Conservation (phyloP, 2,888 invertebrate genomes). For the Corythucha ciliata region DNA sequence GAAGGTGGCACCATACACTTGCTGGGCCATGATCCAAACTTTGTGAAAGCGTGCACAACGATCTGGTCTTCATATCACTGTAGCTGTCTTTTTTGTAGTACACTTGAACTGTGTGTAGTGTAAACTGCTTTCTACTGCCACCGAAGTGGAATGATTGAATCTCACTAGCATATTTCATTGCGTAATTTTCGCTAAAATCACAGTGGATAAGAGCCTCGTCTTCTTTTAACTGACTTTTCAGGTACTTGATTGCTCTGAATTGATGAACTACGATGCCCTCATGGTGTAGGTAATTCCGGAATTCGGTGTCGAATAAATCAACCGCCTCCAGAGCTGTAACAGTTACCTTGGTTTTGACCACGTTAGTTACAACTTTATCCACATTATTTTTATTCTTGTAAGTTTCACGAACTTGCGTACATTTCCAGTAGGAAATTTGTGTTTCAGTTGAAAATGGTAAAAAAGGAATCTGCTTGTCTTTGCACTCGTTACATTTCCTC, state of each 20-base stretch:
- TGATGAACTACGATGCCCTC: constrained; percentile 13
- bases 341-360: constrained; percentile 17
- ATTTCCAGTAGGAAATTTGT: constrained; percentile 11
- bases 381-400: constrained; percentile 14
- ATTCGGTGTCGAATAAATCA: constrained; percentile 3
- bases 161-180: neutral
- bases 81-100: constrained; percentile 11
- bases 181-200: constrained; percentile 12
- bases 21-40: constrained; percentile 16
- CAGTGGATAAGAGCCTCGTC: constrained; percentile 8
- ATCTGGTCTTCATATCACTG: constrained; percentile 10
- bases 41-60: constrained; percentile 16
- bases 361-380: constrained; percentile 10
- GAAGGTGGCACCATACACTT: constrained; percentile 14
- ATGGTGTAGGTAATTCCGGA: neutral
- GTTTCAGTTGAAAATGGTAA: neutral
- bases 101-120: constrained; percentile 8
- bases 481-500: constrained; percentile 4
- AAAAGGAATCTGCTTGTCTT: constrained; percentile 2
- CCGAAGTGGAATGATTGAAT: constrained; percentile 16
- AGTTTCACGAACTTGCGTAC: constrained; percentile 6
- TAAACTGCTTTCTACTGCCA: constrained; percentile 4
- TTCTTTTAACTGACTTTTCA: neutral
- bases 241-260: neutral
- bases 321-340: constrained; percentile 2